Evolutionary conservation across 2,888 invertebrate species (phyloP).

Genomic region (Geophilus truncorum): DNA sequence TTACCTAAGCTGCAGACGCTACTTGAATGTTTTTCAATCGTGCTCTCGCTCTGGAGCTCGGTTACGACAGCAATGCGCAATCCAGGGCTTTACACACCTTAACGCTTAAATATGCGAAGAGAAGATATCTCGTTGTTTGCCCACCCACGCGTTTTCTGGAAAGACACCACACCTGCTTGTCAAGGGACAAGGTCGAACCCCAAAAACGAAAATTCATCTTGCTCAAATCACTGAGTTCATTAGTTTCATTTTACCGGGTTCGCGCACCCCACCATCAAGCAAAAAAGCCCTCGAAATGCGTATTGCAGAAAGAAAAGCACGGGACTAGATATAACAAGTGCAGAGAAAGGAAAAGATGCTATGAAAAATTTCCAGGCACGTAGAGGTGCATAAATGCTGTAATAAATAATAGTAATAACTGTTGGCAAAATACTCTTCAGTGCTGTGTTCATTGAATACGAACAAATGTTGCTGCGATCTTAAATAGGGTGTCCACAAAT

Average conservation of each 20-base stretch:
- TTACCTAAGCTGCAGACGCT: neutral
- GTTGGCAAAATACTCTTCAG: neutral
- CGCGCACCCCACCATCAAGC: neutral
- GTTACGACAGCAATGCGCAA: neutral
- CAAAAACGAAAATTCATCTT: neutral
- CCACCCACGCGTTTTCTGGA: neutral
- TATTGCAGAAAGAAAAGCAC: neutral
- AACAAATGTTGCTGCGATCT: neutral
- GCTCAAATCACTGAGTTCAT: constrained; percentile 1
- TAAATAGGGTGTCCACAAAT: neutral
- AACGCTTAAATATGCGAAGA: neutral
- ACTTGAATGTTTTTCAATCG: neutral
- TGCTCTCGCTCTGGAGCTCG: neutral
- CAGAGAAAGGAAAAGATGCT: neutral
- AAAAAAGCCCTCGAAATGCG: neutral
- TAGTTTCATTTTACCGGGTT: neutral
- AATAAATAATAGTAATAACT: neutral
- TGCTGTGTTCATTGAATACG: neutral
- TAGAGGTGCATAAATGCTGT: neutral
- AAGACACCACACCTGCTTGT: constrained; percentile 4
- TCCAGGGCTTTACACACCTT: neutral
- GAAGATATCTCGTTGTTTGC: neutral
- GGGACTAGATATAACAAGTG: neutral
- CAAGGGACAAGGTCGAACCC: neutral
- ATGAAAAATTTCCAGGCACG: neutral